These are phyloP conservation scores for Gadopsis marmoratus DNA, from an alignment of 2,797 vertebrate species.

Conservation along the genomic window DNA sequence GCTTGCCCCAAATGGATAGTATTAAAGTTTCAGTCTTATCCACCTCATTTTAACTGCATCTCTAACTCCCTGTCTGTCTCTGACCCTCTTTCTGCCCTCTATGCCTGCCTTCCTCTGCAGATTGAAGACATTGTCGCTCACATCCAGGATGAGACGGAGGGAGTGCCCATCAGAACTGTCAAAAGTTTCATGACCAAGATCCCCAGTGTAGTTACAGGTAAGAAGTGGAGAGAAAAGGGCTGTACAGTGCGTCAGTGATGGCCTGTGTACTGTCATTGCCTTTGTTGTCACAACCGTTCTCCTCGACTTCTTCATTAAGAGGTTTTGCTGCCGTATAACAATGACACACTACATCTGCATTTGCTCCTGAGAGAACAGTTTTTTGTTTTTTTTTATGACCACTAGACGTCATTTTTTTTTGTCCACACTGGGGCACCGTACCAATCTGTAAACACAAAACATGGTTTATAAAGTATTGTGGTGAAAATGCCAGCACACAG, in stretches of 20 bases:
- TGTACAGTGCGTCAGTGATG: background rate
- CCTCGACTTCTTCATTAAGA: no score
- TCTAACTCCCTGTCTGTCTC: background rate
- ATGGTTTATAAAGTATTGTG: background rate
- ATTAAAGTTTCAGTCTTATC: constrained; percentile 2
- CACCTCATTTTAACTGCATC: background rate
- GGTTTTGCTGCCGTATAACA: no score
- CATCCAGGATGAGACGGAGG: constrained; percentile 96
- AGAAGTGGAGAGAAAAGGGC: constrained; percentile 24
- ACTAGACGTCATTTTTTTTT: background rate
- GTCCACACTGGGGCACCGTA: no score
- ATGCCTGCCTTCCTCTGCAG: constrained; percentile 73
- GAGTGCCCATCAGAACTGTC: constrained; percentile 96
- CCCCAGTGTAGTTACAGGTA: constrained; percentile 98
- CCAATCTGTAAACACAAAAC: no score
- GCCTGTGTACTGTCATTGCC: background rate
- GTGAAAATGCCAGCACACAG: background rate
- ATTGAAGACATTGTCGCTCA: constrained; percentile 95
- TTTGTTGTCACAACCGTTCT: no score
- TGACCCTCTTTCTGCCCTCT: background rate
- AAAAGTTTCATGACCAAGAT: constrained; percentile 99
- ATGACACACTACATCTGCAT: no score
- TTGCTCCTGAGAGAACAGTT: background rate
- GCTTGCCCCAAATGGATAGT: background rate
- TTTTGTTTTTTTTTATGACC: background rate